Conservation (phyloP, 2,797 vertebrate genomes). For the Falco peregrinus region DNA sequence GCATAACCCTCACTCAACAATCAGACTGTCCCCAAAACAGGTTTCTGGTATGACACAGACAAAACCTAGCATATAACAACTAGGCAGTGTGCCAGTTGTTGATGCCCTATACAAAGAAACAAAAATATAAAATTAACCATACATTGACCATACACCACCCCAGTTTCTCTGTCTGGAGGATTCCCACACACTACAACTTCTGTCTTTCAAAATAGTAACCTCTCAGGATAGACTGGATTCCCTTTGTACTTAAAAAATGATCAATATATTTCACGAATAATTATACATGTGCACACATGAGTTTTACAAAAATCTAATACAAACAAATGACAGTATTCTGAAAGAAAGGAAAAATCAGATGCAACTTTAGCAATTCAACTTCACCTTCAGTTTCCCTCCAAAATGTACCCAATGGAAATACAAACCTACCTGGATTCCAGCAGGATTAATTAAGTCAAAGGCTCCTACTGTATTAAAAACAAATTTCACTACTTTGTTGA, state of each 20-base stretch:
- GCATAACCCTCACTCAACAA: neutral
- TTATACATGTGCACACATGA: neutral
- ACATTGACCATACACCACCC: neutral
- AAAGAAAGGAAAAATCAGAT: neutral
- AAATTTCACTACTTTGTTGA: slow-evolving; percentile 93
- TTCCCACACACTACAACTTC: neutral
- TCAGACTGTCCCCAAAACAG: neutral
- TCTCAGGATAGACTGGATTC: neutral
- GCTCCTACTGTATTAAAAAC: slow-evolving; percentile 88
- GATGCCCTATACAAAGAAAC: neutral
- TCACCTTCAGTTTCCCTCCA: neutral
- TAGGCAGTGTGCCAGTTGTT: neutral
- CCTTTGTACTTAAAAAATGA: neutral
- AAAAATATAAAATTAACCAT: neutral
- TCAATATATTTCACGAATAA: neutral
- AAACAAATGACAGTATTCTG: neutral
- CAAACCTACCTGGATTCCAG: slow-evolving; percentile 92
- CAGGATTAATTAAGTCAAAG: slow-evolving; percentile 88
- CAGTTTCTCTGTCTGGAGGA: neutral
- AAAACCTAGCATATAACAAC: neutral
- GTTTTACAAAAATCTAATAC: neutral
- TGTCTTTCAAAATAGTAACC: neutral
- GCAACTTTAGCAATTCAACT: neutral
- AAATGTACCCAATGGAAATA: neutral
- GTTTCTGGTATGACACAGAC: neutral